A percentile compares a stretch with the other conserved stretches of the same genome.
Conservation (phyloP, 2,113 vertebrate genomes). For the Plecturocebus donacophilus region DNA sequence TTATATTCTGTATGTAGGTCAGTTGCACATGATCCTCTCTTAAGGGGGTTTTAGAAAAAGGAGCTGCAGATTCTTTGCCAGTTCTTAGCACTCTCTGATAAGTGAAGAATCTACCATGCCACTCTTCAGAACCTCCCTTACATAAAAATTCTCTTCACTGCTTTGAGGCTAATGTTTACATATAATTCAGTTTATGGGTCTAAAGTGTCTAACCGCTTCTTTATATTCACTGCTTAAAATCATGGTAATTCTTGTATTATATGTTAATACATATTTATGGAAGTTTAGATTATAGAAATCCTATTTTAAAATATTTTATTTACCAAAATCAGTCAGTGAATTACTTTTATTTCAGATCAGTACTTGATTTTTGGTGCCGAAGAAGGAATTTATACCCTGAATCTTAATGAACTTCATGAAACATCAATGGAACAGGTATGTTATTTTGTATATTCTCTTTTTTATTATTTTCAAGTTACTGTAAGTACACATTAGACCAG, state of each 20-base stretch:
- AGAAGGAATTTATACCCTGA: slow-evolving; percentile 98
- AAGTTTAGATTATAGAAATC: neutral
- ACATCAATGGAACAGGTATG: slow-evolving; percentile 98
- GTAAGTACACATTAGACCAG: neutral
- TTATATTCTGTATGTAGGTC: neutral
- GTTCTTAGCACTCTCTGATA: neutral
- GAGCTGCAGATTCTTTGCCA: neutral
- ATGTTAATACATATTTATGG: neutral
- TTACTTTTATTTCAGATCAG: slow-evolving; percentile 90
- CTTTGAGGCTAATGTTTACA: neutral
- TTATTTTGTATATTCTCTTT: slow-evolving; percentile 24
- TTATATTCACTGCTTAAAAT: neutral
- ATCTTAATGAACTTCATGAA: slow-evolving; percentile 98
- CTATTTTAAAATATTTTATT: neutral
- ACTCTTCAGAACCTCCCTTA: neutral
- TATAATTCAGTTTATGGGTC: neutral
- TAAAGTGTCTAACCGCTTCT: neutral
- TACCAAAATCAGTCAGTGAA: slow-evolving; percentile 33
- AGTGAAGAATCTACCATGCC: neutral
- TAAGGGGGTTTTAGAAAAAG: neutral
- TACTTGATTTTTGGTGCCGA: slow-evolving; percentile 99
- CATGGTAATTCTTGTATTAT: neutral
- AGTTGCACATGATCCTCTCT: neutral
- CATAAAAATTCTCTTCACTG: neutral
- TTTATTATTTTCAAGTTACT: neutral